These are phyloP conservation scores for Diploscapter pachys DNA, from an alignment of 1,140 invertebrate species.

Conservation along the genomic window DNA sequence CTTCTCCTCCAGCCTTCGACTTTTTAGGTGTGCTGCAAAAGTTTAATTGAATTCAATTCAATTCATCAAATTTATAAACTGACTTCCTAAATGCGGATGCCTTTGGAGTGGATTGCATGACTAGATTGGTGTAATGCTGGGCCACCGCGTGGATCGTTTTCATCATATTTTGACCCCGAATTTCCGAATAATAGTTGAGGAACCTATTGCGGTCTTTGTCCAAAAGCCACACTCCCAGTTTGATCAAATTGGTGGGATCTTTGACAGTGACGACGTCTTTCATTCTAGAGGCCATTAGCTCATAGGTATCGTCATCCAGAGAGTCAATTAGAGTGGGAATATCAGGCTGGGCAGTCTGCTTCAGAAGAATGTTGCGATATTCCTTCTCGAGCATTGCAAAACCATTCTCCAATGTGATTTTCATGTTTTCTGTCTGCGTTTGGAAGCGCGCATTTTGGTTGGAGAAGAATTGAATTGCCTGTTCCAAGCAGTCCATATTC, in stretches of 20 bases:
- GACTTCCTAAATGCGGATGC: constrained; percentile 18
- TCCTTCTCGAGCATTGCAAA: constrained; percentile 51
- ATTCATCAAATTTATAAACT: constrained; percentile 37
- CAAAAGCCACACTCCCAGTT: constrained; percentile 45
- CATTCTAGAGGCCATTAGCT: constrained; percentile 45
- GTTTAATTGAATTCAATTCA: constrained; percentile 42
- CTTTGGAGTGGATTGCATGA: constrained; percentile 2
- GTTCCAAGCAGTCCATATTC: constrained; percentile 54
- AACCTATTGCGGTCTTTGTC: constrained; percentile 16
- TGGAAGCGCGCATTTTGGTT: constrained; percentile 48
- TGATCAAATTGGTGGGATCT: constrained; percentile 37
- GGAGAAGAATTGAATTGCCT: constrained; percentile 52
- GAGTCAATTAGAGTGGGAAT: constrained; percentile 42
- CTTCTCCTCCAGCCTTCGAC: background rate
- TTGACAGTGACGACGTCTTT: constrained; percentile 44
- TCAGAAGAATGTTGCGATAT: constrained; percentile 46
- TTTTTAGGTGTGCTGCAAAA: constrained; percentile 12
- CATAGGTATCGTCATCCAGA: constrained; percentile 49
- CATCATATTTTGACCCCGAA: constrained; percentile 48
- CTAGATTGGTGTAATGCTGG: constrained; percentile 42
- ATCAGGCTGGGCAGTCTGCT: constrained; percentile 42
- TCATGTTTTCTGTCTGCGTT: constrained; percentile 52
- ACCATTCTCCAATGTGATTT: constrained; percentile 49
- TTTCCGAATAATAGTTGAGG: constrained; percentile 27
- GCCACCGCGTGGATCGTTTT: constrained; percentile 41